Conservation (phyloP, 2,113 vertebrate genomes). For the Misgurnus anguillicaudatus region DNA sequence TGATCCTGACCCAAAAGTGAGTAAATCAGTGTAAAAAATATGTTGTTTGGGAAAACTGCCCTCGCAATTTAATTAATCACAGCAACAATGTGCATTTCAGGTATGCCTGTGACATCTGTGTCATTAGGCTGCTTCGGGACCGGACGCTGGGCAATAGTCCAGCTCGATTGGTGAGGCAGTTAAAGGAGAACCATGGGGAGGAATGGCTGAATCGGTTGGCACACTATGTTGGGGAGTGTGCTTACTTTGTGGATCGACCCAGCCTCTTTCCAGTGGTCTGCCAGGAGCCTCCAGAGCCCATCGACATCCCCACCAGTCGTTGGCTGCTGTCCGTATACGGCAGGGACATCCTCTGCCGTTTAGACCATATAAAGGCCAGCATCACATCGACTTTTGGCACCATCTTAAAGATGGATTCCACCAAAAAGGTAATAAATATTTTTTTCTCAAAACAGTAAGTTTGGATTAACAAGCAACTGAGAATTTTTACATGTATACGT, state of each 20-base stretch:
- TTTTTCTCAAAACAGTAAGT: no score
- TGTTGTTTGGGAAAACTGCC: neutral
- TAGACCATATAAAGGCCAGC: conserved; percentile 45
- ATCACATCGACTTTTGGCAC: conserved; percentile 43
- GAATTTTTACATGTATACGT: no score
- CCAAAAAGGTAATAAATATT: conserved; percentile 28
- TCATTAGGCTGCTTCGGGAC: conserved; percentile 23
- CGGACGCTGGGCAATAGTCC: conserved; percentile 38
- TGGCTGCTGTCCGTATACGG: conserved; percentile 45
- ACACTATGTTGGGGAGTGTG: conserved; percentile 38
- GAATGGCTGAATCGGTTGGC: conserved; percentile 19
- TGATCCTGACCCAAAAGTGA: conserved; percentile 25
- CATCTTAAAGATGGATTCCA: conserved; percentile 35
- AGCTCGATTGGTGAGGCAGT: conserved; percentile 1
- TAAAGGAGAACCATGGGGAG: conserved; percentile 22
- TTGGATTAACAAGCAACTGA: no score
- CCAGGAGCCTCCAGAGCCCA: conserved; percentile 44
- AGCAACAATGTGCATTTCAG: neutral
- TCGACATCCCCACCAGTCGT: conserved; percentile 20
- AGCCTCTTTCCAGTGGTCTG: conserved; percentile 26
- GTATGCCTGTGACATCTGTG: conserved; percentile 42
- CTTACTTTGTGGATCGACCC: conserved; percentile 25
- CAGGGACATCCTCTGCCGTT: conserved; percentile 31
- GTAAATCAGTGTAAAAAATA: neutral
- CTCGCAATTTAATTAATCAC: neutral